phyloP scores from a whole-genome alignment of 2,888 invertebrate species.

The Cylloceria caligata region DNA sequence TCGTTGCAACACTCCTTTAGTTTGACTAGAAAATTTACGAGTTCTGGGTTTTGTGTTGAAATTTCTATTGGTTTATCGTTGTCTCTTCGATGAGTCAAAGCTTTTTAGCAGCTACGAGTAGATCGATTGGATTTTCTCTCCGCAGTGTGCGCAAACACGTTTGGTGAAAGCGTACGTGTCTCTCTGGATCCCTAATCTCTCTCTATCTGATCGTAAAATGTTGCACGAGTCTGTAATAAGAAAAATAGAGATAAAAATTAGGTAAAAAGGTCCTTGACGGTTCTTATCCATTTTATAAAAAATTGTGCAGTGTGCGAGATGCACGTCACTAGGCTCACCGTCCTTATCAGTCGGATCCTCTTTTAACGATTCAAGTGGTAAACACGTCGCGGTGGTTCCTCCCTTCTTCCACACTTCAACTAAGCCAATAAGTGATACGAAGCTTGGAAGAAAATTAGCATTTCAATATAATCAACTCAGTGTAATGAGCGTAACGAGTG shows the following conservation, averaged over 20 bases:
- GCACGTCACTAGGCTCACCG: not conserved
- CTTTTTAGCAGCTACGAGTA: conserved; percentile 25
- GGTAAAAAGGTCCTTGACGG: not conserved
- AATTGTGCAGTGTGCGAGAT: not conserved
- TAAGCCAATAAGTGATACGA: not conserved
- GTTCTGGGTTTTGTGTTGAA: conserved; percentile 1
- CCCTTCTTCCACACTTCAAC: not conserved
- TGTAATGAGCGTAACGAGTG: not conserved
- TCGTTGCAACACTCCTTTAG: conserved; percentile 11
- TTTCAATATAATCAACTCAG: conserved; percentile 9
- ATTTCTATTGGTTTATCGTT: not conserved
- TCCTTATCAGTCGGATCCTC: conserved; percentile 8
- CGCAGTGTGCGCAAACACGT: not conserved
- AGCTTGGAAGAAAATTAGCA: conserved; percentile 29
- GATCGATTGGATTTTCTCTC: conserved; percentile 49
- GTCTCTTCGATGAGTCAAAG: conserved; percentile 43
- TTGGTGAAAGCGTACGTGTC: conserved; percentile 48
- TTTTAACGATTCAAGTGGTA: not conserved
- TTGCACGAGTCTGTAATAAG: not conserved
- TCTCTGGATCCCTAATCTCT: conserved; percentile 26
- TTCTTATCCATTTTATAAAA: not conserved
- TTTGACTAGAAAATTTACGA: conserved; percentile 46
- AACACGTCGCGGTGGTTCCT: not conserved
- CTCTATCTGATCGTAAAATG: not conserved
- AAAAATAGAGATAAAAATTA: not conserved